Conservation (phyloP, 1,140 invertebrate species). For the Drosophila fuyamai region DNA sequence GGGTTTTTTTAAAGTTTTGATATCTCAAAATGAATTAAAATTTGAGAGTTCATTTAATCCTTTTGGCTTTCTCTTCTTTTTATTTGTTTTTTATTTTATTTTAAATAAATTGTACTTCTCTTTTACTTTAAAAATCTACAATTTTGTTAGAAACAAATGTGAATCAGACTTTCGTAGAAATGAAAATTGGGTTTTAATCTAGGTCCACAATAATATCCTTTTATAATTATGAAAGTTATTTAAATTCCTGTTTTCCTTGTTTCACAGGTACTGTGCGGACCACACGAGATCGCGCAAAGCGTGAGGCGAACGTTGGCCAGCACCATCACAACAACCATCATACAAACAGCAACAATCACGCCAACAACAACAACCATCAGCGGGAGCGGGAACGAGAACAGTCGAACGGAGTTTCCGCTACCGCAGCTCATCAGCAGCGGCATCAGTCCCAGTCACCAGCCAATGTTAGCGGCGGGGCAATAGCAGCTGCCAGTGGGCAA, state of each 20-base stretch:
- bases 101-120: no score
- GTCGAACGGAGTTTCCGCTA: conserved; percentile 34
- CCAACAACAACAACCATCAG: conserved; percentile 45
- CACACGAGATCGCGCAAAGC: conserved; percentile 82
- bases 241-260: not conserved
- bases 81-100: no score
- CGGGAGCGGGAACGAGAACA: conserved; percentile 48
- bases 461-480: conserved; percentile 51
- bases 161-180: not conserved
- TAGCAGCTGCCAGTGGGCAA: conserved; percentile 33
- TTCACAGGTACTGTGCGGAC: conserved; percentile 75
- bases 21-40: no score
- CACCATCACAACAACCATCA: conserved; percentile 64
- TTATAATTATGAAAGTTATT: no score
- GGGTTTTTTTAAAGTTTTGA: no score
- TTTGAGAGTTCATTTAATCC: no score
- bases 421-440: conserved; percentile 26
- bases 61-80: no score
- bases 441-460: conserved; percentile 68
- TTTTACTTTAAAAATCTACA: no score
- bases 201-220: not conserved
- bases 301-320: conserved; percentile 76
- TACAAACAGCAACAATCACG: conserved; percentile 45
- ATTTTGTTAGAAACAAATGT: no score
- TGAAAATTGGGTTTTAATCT: no score